phyloP scores from a whole-genome alignment of 2,113 vertebrate species.

The Potamarius usumacintae region DNA sequence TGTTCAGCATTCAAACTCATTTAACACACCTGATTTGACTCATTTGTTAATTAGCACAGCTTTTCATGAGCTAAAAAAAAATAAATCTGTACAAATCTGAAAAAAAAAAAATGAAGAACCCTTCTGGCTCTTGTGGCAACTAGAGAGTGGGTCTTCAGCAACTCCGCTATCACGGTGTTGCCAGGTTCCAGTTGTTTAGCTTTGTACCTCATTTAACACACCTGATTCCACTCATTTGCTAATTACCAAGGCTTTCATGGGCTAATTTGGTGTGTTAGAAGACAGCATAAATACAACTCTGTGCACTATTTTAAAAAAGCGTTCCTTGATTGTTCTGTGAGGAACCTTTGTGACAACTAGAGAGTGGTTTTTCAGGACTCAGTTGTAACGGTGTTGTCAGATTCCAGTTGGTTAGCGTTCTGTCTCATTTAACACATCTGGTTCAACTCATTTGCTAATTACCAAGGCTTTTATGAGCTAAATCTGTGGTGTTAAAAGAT shows the following conservation, averaged over 20 bases:
- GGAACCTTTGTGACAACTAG: neutral
- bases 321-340: neutral
- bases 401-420: neutral
- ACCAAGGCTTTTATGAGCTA: neutral
- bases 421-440: neutral
- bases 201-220: slow-evolving; percentile 6
- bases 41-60: neutral
- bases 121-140: neutral
- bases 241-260: neutral
- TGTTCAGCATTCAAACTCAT: neutral
- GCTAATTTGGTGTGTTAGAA: neutral
- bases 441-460: neutral
- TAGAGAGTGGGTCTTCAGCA: neutral
- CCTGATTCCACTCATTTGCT: neutral
- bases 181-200: slow-evolving; percentile 1
- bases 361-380: neutral
- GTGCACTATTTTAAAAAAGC: neutral
- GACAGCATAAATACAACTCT: neutral
- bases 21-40: neutral
- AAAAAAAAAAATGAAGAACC: neutral
- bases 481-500: neutral
- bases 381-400: neutral
- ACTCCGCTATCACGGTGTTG: neutral
- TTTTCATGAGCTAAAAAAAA: neutral
- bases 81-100: neutral